Percentiles rank a stretch among this genome's conserved stretches.
Evolutionary conservation across 2,797 vertebrate genomes (phyloP).

Genomic region (Numenius phaeopus): DNA sequence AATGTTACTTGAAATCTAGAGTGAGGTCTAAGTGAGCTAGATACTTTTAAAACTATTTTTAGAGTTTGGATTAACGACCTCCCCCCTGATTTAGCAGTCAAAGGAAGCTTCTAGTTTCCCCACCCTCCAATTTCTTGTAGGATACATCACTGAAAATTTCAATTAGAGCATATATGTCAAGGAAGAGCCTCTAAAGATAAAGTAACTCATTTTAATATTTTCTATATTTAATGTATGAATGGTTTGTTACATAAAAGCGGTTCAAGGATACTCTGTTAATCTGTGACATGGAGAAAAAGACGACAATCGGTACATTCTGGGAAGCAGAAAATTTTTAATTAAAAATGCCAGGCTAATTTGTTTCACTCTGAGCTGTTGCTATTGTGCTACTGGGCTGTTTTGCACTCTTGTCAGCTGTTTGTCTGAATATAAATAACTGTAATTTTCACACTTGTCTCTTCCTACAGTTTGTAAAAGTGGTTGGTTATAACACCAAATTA

Average conservation of each 20-base stretch:
- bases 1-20: neutral
- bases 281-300: neutral
- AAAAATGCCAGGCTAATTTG: slow-evolving; percentile 83
- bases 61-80: neutral
- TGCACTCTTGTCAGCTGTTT: slow-evolving; percentile 76
- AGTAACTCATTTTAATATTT: neutral
- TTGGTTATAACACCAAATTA: slow-evolving; percentile 71
- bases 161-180: neutral
- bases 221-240: slow-evolving; percentile 23
- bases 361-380: slow-evolving; percentile 75
- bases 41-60: no score
- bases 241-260: slow-evolving; percentile 31
- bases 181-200: slow-evolving; percentile 27
- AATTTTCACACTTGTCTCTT: slow-evolving; percentile 83
- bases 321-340: slow-evolving; percentile 80
- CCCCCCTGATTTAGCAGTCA: neutral
- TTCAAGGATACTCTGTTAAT: slow-evolving; percentile 33
- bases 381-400: slow-evolving; percentile 79
- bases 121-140: slow-evolving; percentile 5
- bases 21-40: neutral
- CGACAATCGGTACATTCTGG: slow-evolving; percentile 52
- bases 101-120: neutral
- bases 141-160: slow-evolving; percentile 23
- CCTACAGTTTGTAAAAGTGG: slow-evolving; percentile 74
- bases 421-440: slow-evolving; percentile 84